These are phyloP conservation scores for Beris morrisii DNA, from an alignment of 2,888 invertebrate genomes.

Conservation along the genomic window DNA sequence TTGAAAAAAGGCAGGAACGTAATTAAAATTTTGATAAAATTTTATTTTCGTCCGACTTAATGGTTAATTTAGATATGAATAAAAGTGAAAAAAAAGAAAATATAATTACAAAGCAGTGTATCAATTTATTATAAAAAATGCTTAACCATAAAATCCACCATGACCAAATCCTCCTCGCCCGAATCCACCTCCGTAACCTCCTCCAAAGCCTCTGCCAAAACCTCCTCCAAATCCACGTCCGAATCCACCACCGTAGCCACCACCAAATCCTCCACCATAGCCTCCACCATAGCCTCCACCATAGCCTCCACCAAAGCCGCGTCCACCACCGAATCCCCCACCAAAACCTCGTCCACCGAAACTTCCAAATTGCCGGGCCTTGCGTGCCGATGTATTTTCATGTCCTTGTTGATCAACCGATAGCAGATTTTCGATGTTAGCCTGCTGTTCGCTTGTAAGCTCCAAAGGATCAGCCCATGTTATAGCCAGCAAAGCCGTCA, in stretches of 20 bases:
- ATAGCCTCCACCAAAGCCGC: not conserved
- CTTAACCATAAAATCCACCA: no score
- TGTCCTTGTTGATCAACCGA: slow-evolving; percentile 17
- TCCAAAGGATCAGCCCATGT: not conserved
- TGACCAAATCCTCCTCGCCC: slow-evolving; percentile 5
- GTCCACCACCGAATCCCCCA: not conserved
- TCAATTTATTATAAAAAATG: no score
- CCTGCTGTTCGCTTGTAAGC: not conserved
- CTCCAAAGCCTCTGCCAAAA: slow-evolving; percentile 9
- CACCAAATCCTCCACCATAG: not conserved
- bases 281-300: not conserved
- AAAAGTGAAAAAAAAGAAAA: no score
- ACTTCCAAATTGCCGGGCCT: not conserved
- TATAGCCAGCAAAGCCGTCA: not conserved
- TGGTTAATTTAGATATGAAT: no score
- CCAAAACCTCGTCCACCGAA: not conserved
- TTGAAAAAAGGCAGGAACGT: no score
- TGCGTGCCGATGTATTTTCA: not conserved
- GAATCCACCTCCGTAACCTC: slow-evolving; percentile 18
- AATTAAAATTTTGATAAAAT: no score
- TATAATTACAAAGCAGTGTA: no score
- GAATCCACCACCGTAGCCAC: slow-evolving; percentile 14
- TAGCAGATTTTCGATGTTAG: not conserved
- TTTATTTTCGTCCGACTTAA: no score
- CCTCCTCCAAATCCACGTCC: slow-evolving; percentile 9